A percentile compares a stretch with the other conserved stretches of the same genome.
phyloP scores from a whole-genome alignment of 2,113 vertebrate genomes.

The Echinops telfairi region DNA sequence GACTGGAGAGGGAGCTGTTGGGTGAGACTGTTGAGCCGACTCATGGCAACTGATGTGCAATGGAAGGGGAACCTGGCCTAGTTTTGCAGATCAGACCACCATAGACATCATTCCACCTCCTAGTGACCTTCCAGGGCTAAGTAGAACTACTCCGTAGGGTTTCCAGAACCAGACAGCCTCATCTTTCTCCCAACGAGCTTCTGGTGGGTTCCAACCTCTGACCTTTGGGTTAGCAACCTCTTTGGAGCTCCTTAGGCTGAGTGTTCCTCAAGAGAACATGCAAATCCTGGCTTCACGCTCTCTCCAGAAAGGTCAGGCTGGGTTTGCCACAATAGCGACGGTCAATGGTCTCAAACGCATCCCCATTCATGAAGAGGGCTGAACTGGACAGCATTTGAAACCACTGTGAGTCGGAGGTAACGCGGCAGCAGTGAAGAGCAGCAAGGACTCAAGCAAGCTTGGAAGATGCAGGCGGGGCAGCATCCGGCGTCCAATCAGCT shows the following conservation, averaged over 20 bases:
- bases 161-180: too few relatives aligned
- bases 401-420: background rate
- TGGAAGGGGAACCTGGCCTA: background rate
- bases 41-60: background rate
- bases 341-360: background rate
- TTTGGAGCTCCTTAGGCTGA: background rate
- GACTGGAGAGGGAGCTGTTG: background rate
- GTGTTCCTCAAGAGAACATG: constrained; percentile 1
- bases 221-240: too few relatives aligned
- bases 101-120: too few relatives aligned
- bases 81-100: too few relatives aligned
- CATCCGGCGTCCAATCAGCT: constrained; percentile 24
- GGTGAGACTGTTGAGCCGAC: background rate
- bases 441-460: background rate
- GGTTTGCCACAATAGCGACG: background rate
- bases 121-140: too few relatives aligned
- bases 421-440: background rate
- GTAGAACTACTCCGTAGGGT: too few relatives aligned
- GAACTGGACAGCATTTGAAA: background rate
- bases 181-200: too few relatives aligned
- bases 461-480: background rate
- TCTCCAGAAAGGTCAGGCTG: constrained; percentile 28
- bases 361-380: background rate
- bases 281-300: background rate
- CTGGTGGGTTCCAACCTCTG: too few relatives aligned